phyloP scores from a whole-genome alignment of 2,113 vertebrate species.

The Equus quagga region DNA sequence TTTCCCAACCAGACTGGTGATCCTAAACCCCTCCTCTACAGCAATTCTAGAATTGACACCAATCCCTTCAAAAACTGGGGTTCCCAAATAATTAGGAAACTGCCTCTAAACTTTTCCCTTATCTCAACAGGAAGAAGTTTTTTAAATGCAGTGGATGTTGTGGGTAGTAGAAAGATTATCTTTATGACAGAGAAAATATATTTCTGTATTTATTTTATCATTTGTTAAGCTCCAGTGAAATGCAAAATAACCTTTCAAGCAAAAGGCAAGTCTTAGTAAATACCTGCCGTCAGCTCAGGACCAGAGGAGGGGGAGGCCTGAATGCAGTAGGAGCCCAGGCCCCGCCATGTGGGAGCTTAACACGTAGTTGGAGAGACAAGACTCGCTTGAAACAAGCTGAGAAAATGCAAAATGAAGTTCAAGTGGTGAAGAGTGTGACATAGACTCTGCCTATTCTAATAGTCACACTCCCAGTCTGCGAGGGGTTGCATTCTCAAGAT shows the following conservation, averaged over 20 bases:
- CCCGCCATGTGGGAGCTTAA: background rate
- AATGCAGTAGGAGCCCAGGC: background rate
- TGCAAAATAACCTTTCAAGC: background rate
- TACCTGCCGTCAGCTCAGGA: background rate
- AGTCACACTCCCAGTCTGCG: too few relatives aligned
- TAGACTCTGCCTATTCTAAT: background rate
- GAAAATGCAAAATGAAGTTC: background rate
- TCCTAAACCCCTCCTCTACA: background rate
- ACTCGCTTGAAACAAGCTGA: fast-evolving
- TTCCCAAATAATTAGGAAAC: background rate
- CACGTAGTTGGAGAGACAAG: background rate
- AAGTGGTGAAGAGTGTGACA: background rate
- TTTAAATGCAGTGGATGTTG: background rate
- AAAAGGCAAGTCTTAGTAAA: background rate
- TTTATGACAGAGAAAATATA: background rate
- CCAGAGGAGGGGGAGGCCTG: background rate
- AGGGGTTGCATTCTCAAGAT: background rate
- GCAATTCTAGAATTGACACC: background rate
- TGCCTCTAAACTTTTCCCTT: background rate
- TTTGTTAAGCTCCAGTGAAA: background rate
- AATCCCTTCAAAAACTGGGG: background rate
- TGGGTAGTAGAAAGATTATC: background rate
- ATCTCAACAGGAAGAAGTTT: background rate
- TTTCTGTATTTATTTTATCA: background rate
- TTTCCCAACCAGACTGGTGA: background rate